Conservation (phyloP, 2,797 vertebrate genomes). For the Ptychobarbus kaznakovi region DNA sequence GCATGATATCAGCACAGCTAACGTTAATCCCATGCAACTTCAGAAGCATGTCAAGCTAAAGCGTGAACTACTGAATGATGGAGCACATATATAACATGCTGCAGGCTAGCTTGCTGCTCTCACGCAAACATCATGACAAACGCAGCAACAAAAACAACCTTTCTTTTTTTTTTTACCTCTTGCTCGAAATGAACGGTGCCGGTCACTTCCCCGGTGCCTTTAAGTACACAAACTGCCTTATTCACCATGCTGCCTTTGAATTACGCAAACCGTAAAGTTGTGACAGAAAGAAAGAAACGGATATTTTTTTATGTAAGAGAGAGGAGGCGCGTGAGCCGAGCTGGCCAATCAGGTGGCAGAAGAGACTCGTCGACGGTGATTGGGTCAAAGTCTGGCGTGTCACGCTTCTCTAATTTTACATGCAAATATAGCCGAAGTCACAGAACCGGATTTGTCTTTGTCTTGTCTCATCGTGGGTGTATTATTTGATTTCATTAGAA, state of each 20-base stretch:
- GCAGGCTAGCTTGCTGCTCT: background rate
- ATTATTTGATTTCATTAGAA: no score
- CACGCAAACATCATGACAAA: background rate
- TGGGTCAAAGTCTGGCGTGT: background rate
- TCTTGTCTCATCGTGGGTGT: no score
- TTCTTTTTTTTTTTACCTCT: constrained; percentile 67
- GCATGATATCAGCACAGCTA: background rate
- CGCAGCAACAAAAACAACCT: accelerated
- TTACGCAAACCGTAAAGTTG: background rate
- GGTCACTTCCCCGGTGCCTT: constrained; percentile 71
- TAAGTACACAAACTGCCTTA: constrained; percentile 82
- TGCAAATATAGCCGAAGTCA: no score
- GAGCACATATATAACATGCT: no score
- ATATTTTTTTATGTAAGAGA: background rate
- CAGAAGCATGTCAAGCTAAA: background rate
- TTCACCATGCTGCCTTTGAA: constrained; percentile 70
- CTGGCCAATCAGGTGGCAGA: constrained; percentile 47
- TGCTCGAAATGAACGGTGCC: constrained; percentile 79
- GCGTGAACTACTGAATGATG: background rate
- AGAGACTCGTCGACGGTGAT: constrained; percentile 9
- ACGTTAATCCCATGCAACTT: background rate
- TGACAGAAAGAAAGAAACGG: background rate
- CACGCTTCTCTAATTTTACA: no score
- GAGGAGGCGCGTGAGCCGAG: background rate
- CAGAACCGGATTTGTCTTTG: no score